A percentile compares a stretch with the other conserved stretches of the same genome.
Conservation (phyloP, 92 coral and sea anemone species). For the Zoanthus sansibaricus region DNA sequence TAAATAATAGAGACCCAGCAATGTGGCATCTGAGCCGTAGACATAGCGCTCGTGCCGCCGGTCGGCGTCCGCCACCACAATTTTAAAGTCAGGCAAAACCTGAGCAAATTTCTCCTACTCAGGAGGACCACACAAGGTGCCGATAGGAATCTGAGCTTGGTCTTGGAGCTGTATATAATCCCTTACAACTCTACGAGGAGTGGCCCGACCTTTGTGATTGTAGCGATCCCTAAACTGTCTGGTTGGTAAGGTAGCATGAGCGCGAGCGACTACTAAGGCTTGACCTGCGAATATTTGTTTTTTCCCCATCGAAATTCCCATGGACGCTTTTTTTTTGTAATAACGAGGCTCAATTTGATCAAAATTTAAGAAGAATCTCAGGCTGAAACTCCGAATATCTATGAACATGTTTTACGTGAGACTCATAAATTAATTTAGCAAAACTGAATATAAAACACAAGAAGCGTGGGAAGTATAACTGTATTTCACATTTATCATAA, state of each 20-base stretch:
- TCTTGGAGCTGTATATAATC: not conserved
- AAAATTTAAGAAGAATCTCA: too few relatives aligned
- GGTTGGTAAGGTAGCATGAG: not conserved
- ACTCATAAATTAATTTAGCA: too few relatives aligned
- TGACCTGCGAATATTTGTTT: too few relatives aligned
- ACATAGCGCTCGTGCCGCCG: not conserved
- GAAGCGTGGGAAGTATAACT: too few relatives aligned
- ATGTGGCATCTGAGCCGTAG: not conserved
- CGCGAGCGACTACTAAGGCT: not conserved
- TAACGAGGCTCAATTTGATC: too few relatives aligned
- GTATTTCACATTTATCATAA: too few relatives aligned
- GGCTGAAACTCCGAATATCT: too few relatives aligned
- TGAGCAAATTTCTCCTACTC: not conserved
- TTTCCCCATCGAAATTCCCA: too few relatives aligned
- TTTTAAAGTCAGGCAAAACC: not conserved
- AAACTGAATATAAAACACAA: too few relatives aligned
- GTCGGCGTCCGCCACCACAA: not conserved
- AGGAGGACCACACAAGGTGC: not conserved
- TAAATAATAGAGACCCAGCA: conserved; percentile 13
- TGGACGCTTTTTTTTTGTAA: too few relatives aligned
- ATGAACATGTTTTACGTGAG: too few relatives aligned
- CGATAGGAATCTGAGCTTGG: not conserved
- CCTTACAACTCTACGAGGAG: not conserved
- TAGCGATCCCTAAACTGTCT: not conserved
- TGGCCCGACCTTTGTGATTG: not conserved